Evolutionary conservation across 2,888 invertebrate species (phyloP), one percentile per base, ranked within the genome.

Genomic region (Tetranychus truncatus): DNA sequence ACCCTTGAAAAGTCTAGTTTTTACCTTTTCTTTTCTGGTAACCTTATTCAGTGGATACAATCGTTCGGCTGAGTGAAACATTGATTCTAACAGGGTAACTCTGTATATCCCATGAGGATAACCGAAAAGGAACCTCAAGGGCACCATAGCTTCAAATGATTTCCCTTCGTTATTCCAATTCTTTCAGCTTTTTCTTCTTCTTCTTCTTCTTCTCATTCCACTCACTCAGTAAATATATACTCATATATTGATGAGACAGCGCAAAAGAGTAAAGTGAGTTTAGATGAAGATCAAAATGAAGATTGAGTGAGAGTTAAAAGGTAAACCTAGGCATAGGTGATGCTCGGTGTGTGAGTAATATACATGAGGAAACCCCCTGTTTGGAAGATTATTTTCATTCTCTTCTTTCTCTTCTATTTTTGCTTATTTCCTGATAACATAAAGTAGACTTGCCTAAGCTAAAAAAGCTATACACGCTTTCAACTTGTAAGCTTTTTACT

Each of bases 101-200:
- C 55, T 55, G 55, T 55, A 55, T 55, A 15, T 15, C 55, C 55
- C 55, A 55, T 55, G 55, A 55, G 55, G 55, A 55, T 55, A 55
- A 55, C 9, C 15, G 6, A 6, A 55, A 55, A 55, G 55, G 9
- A 55, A 55, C 55, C 55, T 55, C 55, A 55, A 55, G 55, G 55
- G 55, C 9, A 55, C 55, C 55, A 55, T 55, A 55, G 55, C 55
- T 55, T 55, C 55, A 55, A 55, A 55, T 55, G 55, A 55, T 55
- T 55, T 69, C 69, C 34, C 34, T 69, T 69, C 69, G 69, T 34
- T 69, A 34, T 69, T n/a, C 69, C 69, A 66, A n/a, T 66, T 66
- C 66, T 66, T 66, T 20, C 66, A 66, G 18, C 20, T 66, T 20
- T 66, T 24, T 24, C 24, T 24, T 24, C 24, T 24, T 66, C 66